Evolutionary conservation across 2,888 invertebrate genomes (phyloP).

Genomic region (Andrena flavipes): DNA sequence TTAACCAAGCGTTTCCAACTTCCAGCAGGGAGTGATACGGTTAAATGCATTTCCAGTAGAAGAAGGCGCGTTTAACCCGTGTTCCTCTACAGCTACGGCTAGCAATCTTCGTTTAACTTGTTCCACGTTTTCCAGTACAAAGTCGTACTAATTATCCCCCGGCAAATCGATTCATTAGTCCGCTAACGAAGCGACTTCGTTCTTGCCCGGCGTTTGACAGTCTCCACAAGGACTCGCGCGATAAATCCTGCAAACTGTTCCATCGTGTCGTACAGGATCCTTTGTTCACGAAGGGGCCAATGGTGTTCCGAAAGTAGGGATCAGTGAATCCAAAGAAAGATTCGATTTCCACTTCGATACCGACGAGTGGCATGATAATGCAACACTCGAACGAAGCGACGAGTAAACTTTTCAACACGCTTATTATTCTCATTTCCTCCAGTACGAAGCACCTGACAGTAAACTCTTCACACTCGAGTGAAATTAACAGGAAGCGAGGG

Average conservation of each 20-base stretch:
- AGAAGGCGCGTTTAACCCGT: constrained; percentile 21
- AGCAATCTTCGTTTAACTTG: constrained; percentile 66
- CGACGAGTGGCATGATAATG: background rate
- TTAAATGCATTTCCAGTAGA: constrained; percentile 26
- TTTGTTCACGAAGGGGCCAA: background rate
- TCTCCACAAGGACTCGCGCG: background rate
- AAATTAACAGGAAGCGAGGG: constrained; percentile 13
- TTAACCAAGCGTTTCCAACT: constrained; percentile 39
- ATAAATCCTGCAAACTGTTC: background rate
- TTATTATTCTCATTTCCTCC: background rate
- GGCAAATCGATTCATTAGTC: constrained; percentile 71
- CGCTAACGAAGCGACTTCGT: constrained; percentile 65
- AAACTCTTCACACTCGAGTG: background rate
- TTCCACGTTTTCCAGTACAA: constrained; percentile 45
- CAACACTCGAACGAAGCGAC: background rate
- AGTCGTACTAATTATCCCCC: constrained; percentile 67
- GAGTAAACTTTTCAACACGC: background rate
- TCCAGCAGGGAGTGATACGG: constrained; percentile 10
- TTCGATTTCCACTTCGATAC: background rate
- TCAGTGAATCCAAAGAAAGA: too few relatives aligned
- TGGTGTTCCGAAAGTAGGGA: too few relatives aligned
- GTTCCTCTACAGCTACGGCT: background rate
- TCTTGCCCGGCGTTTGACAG: constrained; percentile 31
- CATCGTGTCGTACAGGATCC: background rate
- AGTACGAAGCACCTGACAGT: background rate